Percentiles rank a stretch among this genome's conserved stretches.
phyloP scores from a whole-genome alignment of 2,113 vertebrate species.

The Tetraodon nigroviridis region DNA sequence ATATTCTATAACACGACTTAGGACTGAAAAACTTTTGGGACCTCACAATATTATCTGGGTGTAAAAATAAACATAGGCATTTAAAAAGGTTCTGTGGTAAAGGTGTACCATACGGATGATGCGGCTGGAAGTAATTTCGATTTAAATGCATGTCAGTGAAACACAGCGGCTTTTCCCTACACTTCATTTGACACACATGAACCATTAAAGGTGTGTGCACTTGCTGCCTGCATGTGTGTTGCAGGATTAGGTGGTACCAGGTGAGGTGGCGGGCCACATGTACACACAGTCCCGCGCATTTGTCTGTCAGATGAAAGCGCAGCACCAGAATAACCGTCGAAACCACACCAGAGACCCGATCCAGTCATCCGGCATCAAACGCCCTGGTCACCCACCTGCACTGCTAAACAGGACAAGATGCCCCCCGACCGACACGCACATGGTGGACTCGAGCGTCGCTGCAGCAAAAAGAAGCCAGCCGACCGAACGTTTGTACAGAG shows the following conservation, averaged over 20 bases:
- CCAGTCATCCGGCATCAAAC: constrained; percentile 59
- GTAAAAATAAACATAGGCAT: constrained; percentile 1
- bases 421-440: constrained; percentile 7
- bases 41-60: background rate
- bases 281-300: constrained; percentile 34
- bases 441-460: constrained; percentile 54
- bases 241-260: constrained; percentile 63
- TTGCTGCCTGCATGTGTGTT: constrained; percentile 48
- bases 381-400: constrained; percentile 67
- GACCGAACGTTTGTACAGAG: constrained; percentile 40
- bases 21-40: too few species aligned
- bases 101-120: constrained; percentile 13
- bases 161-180: constrained; percentile 17
- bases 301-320: constrained; percentile 47
- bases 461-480: constrained; percentile 48
- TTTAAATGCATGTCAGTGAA: constrained; percentile 49
- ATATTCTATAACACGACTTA: too few species aligned
- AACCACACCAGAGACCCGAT: constrained; percentile 64
- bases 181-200: constrained; percentile 33
- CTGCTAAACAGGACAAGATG: constrained; percentile 43
- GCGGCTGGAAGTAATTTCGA: constrained; percentile 26
- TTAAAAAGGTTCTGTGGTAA: background rate
- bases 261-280: constrained; percentile 53
- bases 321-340: constrained; percentile 68
- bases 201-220: constrained; percentile 38